These are phyloP conservation scores for Lepetodrilus schrolli DNA, from an alignment of 2,888 invertebrate species.

Conservation along the genomic window DNA sequence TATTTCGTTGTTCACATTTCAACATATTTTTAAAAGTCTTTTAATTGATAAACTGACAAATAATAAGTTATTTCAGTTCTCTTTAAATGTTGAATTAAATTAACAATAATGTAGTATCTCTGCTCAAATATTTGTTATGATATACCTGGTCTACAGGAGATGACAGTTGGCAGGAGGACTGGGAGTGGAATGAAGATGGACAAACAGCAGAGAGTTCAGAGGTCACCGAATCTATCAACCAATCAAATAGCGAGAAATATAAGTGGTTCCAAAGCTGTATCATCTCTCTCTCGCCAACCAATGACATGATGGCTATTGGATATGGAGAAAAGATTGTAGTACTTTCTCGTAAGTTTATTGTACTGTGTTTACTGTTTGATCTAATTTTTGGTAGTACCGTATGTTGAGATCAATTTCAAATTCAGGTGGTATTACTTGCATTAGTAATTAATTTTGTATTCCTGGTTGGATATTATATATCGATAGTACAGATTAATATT, in stretches of 20 bases:
- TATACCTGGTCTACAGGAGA: conserved; percentile 34
- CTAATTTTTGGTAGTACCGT: background rate
- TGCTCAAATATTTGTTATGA: conserved; percentile 70
- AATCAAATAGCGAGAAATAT: conserved; percentile 49
- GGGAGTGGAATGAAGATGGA: conserved; percentile 70
- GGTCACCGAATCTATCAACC: conserved; percentile 35
- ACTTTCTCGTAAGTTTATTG: conserved; percentile 73
- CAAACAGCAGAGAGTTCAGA: conserved; percentile 41
- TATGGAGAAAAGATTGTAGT: conserved; percentile 82
- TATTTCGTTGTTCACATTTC: too few relatives aligned
- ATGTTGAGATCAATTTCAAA: too few relatives aligned
- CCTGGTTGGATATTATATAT: too few relatives aligned
- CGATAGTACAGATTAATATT: too few relatives aligned
- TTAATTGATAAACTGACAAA: too few relatives aligned
- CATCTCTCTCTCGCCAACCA: conserved; percentile 82
- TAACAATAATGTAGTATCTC: conserved; percentile 77
- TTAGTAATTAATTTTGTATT: too few relatives aligned
- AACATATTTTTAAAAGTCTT: too few relatives aligned
- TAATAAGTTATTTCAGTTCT: too few relatives aligned
- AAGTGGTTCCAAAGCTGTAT: conserved; percentile 83
- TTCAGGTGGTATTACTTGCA: too few relatives aligned
- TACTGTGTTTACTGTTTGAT: background rate
- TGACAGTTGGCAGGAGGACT: conserved; percentile 69
- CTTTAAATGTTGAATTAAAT: conserved; percentile 78
- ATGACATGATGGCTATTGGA: conserved; percentile 83